Base-by-base conservation (phyloP, 2,797 vertebrate species). In the Nannoperca obscura region DNA sequence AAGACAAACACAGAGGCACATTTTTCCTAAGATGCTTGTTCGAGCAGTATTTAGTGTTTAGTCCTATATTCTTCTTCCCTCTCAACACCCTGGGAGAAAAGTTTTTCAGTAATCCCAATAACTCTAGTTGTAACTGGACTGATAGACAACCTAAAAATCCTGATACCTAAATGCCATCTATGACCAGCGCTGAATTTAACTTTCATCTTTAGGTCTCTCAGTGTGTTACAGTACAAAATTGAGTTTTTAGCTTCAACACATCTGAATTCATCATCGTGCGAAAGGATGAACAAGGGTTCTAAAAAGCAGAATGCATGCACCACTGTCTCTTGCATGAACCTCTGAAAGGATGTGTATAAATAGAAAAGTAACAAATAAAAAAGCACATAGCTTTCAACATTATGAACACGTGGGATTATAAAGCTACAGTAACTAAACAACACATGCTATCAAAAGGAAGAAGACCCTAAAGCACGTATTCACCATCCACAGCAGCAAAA, bases 161-260 rank as follows among this genome's bases (percentile, higher is more conserved):
- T 17, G 4, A 55, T n/a, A 68, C 10, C 38, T 19, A 62, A 53
- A 22, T 36, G 20, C 8, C 22, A 49, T 12, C 27, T 22, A 42
- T 40, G 8, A 73, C 42, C n/a, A 67, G 53, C 42, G 7, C 22
- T 68, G 13, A 65, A 52, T 54, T 24, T 13, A 63, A 75, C 42
- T 50, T n/a, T 20, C 5, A 46, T 76, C 7, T 68, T 36, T 12
- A 13, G 10, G 17, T 20, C 40, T 66, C 24, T 15, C 38, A 36
- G 63, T 19, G 30, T 65, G 20, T 24, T 5, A 30, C 2, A 53
- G 15, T 17, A 34, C 4, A 32, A 14, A 11, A 54, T 50, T 40
- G 32, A 47, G 7, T 49, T 65, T 24, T 54, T 53, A 38, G 40
- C 3, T 20, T 62, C 6, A 15, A 30, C 20, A 30, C 42, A 60